Evolutionary conservation across 1,140 invertebrate species (phyloP), one percentile per base, ranked within the genome.

Genomic region (Rhagoletis zephyria): DNA sequence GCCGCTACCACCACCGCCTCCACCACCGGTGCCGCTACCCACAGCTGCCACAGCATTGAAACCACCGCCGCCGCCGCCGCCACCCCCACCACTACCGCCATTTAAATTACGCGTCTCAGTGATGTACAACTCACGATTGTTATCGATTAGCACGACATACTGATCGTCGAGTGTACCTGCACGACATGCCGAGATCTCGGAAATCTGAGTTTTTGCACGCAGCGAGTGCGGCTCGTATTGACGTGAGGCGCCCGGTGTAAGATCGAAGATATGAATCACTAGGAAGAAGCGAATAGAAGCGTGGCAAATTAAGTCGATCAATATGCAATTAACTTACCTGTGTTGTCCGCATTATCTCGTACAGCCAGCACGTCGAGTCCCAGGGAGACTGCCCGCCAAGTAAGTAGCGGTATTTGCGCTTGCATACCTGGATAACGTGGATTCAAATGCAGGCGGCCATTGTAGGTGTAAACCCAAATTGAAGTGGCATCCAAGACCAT

Each of bases 391-490:
- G 95, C 96, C 42, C 95, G 94, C 86, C 95, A 94, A 93, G 96
- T 96, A n/a, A 93, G 91, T 67, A 91, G 16, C 0, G 90, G 89
- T 48, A 94, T 91, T 67, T 94, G 92, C 0, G 92, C 91, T 81
- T 90, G 90, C 63, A 91, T 92, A 85, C 96, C 96, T 19, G 95
- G 95, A 95, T 96, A 98, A 89, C 95, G 95, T 6, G 97, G 96
- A 89, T 95, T 95, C 81, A 95, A 95, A n/a, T 97, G 92, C 85
- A 97, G 92, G 87, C 97, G 94, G 1, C 97, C 97, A 90, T 98
- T 97, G 91, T 98, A 98, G 85, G 95, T 97, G 91, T 97, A 97
- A 0, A 98, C 93, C 90, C 95, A 95, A 30, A 97, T 93, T 45
- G 94, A 94, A 42, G 94, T 94, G 89, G 95, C 95, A 91, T 98